Evolutionary conservation across 2,888 invertebrate genomes (phyloP), one percentile per base, ranked within the genome.

Genomic region (Eretmocerus hayati): DNA sequence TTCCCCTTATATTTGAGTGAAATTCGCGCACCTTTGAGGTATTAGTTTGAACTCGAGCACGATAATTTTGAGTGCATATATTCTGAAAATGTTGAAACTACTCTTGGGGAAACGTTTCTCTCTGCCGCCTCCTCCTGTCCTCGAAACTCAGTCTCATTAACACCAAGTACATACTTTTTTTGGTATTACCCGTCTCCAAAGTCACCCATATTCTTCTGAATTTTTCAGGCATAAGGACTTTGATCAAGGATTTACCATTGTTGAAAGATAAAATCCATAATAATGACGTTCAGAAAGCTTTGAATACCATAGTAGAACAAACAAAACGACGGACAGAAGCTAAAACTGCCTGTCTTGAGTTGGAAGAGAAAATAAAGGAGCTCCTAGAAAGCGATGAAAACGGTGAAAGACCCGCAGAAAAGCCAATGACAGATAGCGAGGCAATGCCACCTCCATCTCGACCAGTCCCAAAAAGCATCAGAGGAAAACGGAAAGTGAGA

Each of bases 191-290:
- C 26, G n/a, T n/a, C n/a, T n/a, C n/a, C n/a, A n/a, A n/a, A n/a
- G n/a, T n/a, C n/a, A 39, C 6, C 26, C 18, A 26, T 15, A 42
- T 13, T n/a, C n/a, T n/a, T n/a, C n/a, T n/a, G n/a, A n/a, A n/a
- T 33, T 38, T 47, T 9, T 32, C 32, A 68, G 70, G 69, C 48
- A 60, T 71, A 47, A 60, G 55, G 19, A 58, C 58, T 23, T 58
- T 71, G 1, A 64, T 61, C 4, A 64, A 66, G 26, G 64, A 64
- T 51, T 53, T 71, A 39, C 66, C 67, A 3, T 50, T 66, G 11
- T 47, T 71, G 22, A 71, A 69, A 39, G 71, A 71, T 63, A 75
- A 65, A 61, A 75, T 61, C 39, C 63, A 67, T 52, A 58, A 70
- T 35, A 61, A 57, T 37, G 59, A 63, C 23, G 66, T 71, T 4